Conservation (phyloP, 2,113 vertebrate species). For the Lota lota region DNA sequence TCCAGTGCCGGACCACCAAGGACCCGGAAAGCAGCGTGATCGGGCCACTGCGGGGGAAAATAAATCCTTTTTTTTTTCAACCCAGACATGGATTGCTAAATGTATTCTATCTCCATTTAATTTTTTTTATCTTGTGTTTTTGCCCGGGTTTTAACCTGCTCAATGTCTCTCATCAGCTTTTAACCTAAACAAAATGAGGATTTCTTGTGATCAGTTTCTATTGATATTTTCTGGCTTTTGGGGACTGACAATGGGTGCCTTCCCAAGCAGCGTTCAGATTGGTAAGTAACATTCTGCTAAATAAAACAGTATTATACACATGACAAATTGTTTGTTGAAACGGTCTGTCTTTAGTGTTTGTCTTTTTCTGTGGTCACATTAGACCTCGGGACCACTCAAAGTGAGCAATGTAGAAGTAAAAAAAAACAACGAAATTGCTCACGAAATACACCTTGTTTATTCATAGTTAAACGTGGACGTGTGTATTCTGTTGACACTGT, state of each 20-base stretch:
- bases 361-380: background rate
- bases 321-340: too few species aligned
- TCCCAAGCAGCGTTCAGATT: conserved; percentile 97
- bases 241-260: conserved; percentile 92
- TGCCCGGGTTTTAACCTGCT: conserved; percentile 62
- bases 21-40: background rate
- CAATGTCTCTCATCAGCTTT: conserved; percentile 85
- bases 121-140: conserved; percentile 34
- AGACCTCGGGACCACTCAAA: conserved; percentile 8
- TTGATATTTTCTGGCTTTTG: conserved; percentile 90
- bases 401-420: background rate
- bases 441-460: background rate
- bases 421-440: background rate
- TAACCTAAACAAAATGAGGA: conserved; percentile 91
- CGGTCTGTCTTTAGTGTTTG: background rate
- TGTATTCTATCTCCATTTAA: conserved; percentile 15
- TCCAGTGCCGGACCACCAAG: background rate
- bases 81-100: conserved; percentile 75
- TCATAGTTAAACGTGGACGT: background rate
- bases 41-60: conserved; percentile 83
- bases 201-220: conserved; percentile 87
- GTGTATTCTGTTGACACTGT: conserved; percentile 7
- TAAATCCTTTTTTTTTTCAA: conserved; percentile 16
- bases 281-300: conserved; percentile 73
- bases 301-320: background rate